Base-by-base conservation (phyloP, 1,140 invertebrate species). In the Pseudomyrmex gracilis region DNA sequence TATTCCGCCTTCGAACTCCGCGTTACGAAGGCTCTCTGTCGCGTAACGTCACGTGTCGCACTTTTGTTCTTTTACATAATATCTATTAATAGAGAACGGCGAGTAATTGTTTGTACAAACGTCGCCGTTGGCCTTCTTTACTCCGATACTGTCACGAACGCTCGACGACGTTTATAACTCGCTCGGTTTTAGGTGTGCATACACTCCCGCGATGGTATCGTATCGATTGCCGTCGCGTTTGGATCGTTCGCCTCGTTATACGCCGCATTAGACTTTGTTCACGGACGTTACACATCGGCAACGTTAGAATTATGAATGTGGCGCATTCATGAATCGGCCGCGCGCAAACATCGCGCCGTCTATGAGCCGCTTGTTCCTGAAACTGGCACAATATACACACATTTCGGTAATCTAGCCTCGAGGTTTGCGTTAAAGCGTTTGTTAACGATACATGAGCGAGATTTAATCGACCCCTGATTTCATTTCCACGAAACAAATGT, bases 231-330 rank as follows among this genome's bases (percentile, higher is more conserved):
- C 73, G 73, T 57, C n/a, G 51, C 34, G 34, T 34, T 12, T 55
- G 53, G 10, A 55, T 51, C 64, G 13, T 60, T 49, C 66, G 66
- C 66, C 57, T 80, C 66, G 76, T 80, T 80, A 80, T 80, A 71
- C 66, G 76, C 53, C 60, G 64, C 53, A 80, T 80, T 71, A 71
- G 76, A 80, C 66, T n/a, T 34, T 17, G 66, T 80, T 34, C 76
- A 80, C 66, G 64, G 66, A 66, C 53, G 53, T 57, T 80, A 70
- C 66, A 70, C 76, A 70, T 13, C 15, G 43, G 70, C 51, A 70
- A 80, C 47, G 76, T 80, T 80, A 80, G 66, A 70, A 71, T 80
- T 80, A 80, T 80, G 76, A 80, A 80, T 80, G 76, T 60, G 66
- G n/a, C 43, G 76, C 76, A 80, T 80, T 80, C 76, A 80, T 80